These are phyloP conservation scores for Aporrectodea caliginosa DNA, from an alignment of 1,140 invertebrate genomes.

Conservation along the genomic window DNA sequence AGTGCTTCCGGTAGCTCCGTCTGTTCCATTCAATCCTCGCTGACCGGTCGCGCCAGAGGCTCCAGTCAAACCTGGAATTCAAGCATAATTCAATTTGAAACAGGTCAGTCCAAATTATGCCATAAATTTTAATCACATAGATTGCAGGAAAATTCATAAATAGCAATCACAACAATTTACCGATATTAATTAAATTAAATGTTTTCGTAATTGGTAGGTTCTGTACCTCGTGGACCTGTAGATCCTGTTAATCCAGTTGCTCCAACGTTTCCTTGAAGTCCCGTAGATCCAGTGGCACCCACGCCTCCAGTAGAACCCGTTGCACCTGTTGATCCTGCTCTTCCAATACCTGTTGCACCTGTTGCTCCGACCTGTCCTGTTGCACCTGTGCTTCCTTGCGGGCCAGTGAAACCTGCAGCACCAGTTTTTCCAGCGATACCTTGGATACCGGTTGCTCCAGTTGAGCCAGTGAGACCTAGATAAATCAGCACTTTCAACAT, in stretches of 20 bases:
- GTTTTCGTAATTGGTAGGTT: too few species aligned
- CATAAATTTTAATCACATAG: too few species aligned
- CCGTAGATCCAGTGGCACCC: background rate
- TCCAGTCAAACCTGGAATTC: background rate
- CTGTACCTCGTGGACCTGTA: background rate
- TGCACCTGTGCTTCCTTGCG: background rate
- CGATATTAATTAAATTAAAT: too few species aligned
- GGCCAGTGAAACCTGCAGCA: background rate
- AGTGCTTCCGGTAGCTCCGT: conserved; percentile 9
- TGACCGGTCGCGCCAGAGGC: background rate
- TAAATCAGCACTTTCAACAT: too few species aligned
- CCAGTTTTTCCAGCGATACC: background rate
- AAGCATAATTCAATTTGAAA: background rate
- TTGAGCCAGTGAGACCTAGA: too few species aligned
- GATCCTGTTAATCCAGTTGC: background rate
- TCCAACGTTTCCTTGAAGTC: background rate
- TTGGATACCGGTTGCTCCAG: background rate
- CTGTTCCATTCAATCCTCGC: conserved; percentile 19
- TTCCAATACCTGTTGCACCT: background rate
- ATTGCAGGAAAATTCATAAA: too few species aligned
- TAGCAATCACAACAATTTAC: too few species aligned
- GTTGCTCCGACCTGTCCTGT: background rate
- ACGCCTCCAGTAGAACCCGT: background rate
- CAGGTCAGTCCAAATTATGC: too few species aligned
- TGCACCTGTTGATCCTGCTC: background rate